Evolutionary conservation across 2,888 invertebrate species (phyloP).

Genomic region (Cataglyphis altisquamis): DNA sequence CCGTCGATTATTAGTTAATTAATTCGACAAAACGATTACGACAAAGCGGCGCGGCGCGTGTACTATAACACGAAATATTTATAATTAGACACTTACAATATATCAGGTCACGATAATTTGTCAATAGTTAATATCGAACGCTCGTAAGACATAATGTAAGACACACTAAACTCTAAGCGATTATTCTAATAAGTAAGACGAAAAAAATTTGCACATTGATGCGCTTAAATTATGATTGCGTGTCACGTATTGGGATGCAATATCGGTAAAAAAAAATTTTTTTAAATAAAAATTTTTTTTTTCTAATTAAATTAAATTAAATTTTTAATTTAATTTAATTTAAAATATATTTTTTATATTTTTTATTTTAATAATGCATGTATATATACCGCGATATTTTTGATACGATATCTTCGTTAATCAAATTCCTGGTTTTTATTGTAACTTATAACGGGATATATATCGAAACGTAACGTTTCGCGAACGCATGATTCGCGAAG

Average conservation of each 20-base stretch:
- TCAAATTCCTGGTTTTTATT: not conserved
- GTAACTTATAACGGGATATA: conserved; percentile 2
- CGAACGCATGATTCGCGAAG: conserved; percentile 16
- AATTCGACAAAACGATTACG: conserved; percentile 10
- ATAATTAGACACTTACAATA: conserved; percentile 56
- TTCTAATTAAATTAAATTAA: too few relatives aligned
- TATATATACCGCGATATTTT: not conserved
- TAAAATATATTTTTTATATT: not conserved
- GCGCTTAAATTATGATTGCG: conserved; percentile 22
- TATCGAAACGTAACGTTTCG: conserved; percentile 35
- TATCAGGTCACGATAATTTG: conserved; percentile 57
- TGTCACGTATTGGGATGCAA: conserved; percentile 34
- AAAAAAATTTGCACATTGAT: conserved; percentile 21
- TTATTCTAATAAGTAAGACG: conserved; percentile 44
- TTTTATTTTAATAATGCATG: not conserved
- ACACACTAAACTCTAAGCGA: conserved; percentile 40
- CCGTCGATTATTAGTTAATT: not conserved
- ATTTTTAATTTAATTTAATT: too few relatives aligned
- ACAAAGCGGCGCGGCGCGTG: conserved; percentile 12
- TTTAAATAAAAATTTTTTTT: too few relatives aligned
- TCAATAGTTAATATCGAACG: conserved; percentile 44
- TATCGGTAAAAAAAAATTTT: not conserved
- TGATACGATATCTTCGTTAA: not conserved
- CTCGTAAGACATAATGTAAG: conserved; percentile 48
- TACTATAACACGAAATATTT: conserved; percentile 45